Conservation (phyloP, 2,797 vertebrate species). For the Phyllotis vaccarum region DNA sequence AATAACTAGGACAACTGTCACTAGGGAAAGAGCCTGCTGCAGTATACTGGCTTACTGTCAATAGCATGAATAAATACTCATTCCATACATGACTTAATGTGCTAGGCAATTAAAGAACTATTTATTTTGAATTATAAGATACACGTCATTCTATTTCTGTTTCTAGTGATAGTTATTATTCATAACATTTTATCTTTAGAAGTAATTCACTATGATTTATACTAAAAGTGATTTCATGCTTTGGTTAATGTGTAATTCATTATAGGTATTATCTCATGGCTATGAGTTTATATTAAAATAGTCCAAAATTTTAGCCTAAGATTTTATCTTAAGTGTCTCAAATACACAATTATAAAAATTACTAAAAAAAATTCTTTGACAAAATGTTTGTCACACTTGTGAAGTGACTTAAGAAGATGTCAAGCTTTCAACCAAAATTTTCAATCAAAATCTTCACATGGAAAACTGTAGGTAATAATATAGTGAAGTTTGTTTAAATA, state of each 20-base stretch:
- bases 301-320: background rate
- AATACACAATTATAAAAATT: constrained; percentile 33
- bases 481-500: constrained; percentile 11
- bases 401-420: constrained; percentile 18
- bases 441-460: constrained; percentile 40
- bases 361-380: constrained; percentile 20
- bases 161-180: background rate
- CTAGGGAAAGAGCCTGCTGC: background rate
- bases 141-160: background rate
- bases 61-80: background rate
- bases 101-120: background rate
- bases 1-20: background rate
- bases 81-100: background rate
- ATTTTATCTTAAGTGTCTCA: background rate
- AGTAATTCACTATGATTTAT: background rate
- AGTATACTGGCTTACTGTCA: background rate
- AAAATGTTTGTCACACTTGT: background rate
- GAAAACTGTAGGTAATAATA: background rate
- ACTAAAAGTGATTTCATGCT: background rate
- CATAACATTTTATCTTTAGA: background rate
- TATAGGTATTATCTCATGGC: constrained; percentile 22
- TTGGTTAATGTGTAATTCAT: background rate
- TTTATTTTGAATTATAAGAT: constrained; percentile 3
- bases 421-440: constrained; percentile 31
- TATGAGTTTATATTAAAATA: constrained; percentile 55